A percentile compares a stretch with the other conserved stretches of the same genome.
These are phyloP conservation scores for Microcebus murinus DNA, from an alignment of 2,113 vertebrate species.

Conservation along the genomic window DNA sequence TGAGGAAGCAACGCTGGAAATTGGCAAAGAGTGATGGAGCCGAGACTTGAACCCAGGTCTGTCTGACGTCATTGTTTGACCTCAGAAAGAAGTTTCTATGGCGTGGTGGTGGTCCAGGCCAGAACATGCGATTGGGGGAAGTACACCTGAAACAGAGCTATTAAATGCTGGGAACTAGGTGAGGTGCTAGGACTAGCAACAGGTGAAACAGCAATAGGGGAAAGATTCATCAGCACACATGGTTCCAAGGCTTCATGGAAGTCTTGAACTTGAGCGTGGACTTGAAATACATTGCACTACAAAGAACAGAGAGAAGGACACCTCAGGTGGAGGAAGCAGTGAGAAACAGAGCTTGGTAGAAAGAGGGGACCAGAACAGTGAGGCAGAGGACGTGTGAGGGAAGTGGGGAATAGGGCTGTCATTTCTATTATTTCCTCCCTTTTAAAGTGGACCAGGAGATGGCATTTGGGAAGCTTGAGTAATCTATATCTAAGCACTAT, in stretches of 20 bases:
- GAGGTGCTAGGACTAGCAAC: not conserved
- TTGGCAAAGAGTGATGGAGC: not conserved
- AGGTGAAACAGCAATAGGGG: not conserved
- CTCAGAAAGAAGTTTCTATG: not conserved
- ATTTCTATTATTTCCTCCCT: not conserved
- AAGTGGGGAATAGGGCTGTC: not conserved
- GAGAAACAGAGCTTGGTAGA: not conserved
- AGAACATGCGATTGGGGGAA: not conserved
- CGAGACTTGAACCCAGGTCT: not conserved
- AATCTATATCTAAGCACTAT: not conserved
- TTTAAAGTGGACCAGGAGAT: not conserved
- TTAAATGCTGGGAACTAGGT: not conserved
- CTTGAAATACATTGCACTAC: not conserved
- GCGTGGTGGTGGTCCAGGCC: not conserved
- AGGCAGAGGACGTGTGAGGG: not conserved
- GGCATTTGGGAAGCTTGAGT: not conserved
- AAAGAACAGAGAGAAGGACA: not conserved
- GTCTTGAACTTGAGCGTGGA: not conserved
- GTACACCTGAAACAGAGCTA: not conserved
- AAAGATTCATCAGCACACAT: not conserved
- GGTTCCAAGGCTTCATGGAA: not conserved
- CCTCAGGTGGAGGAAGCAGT: not conserved
- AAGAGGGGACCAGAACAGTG: not conserved
- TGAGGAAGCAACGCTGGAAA: not conserved
- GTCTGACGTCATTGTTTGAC: not conserved